A percentile compares a stretch with the other conserved stretches of the same genome.
These are phyloP conservation scores for Lapara coniferarum DNA, from an alignment of 2,888 invertebrate genomes.

Conservation along the genomic window DNA sequence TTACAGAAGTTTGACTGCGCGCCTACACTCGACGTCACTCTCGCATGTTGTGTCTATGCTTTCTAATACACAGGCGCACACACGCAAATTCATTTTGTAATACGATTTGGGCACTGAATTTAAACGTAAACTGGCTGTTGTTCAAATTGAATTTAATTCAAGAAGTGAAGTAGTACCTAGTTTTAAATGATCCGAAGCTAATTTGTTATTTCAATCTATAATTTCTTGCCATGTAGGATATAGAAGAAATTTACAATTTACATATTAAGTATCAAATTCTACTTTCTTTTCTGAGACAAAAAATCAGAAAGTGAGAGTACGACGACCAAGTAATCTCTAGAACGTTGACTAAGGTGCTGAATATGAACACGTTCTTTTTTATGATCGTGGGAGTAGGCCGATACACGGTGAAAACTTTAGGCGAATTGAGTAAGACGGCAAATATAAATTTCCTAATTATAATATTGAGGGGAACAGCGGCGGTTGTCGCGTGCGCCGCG, in stretches of 20 bases:
- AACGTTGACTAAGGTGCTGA: neutral
- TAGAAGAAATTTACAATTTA: neutral
- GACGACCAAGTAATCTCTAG: constrained; percentile 1
- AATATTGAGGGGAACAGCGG: constrained; percentile 70
- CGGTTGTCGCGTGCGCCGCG: constrained; percentile 54
- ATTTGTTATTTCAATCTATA: neutral
- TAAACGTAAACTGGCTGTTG: neutral
- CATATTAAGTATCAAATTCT: neutral
- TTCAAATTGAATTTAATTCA: too few species aligned
- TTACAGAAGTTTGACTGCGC: constrained; percentile 1
- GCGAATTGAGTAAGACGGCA: constrained; percentile 51
- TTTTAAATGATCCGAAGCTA: neutral
- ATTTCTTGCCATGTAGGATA: neutral
- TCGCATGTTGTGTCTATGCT: neutral
- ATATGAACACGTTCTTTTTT: constrained; percentile 8
- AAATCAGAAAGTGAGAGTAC: neutral
- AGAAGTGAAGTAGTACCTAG: too few species aligned
- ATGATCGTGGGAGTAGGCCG: constrained; percentile 14
- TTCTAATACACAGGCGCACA: neutral
- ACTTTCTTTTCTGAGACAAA: neutral
- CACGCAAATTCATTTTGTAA: neutral
- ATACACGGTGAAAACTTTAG: constrained; percentile 20
- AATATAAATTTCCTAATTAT: constrained; percentile 78
- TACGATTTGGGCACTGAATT: neutral
- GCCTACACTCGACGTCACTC: neutral